Evolutionary conservation across 2,888 invertebrate species (phyloP).

Genomic region (Caprella mutica): DNA sequence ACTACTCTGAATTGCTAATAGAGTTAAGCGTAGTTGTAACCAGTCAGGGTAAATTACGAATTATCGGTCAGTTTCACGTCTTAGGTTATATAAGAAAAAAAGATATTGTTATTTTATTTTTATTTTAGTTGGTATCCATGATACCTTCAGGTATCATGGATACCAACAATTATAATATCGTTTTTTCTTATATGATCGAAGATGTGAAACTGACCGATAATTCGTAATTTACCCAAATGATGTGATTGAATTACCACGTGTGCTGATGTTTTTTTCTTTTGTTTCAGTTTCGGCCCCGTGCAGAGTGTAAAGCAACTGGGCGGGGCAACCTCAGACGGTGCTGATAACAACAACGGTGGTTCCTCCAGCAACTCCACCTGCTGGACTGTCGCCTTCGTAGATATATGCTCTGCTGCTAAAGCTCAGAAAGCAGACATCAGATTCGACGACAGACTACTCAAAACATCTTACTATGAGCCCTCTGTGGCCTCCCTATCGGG

Average conservation of each 20-base stretch:
- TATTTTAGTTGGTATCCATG: too few species aligned
- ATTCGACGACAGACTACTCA: constrained; percentile 72
- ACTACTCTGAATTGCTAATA: neutral
- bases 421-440: constrained; percentile 82
- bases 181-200: too few species aligned
- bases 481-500: constrained; percentile 40
- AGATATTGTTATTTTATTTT: too few species aligned
- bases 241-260: neutral
- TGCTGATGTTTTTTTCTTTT: constrained; percentile 21
- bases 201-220: too few species aligned
- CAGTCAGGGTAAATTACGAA: too few species aligned
- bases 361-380: constrained; percentile 61
- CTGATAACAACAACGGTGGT: constrained; percentile 15
- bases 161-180: too few species aligned
- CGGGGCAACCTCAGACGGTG: constrained; percentile 25
- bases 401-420: constrained; percentile 90
- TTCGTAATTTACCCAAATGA: too few species aligned
- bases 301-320: constrained; percentile 89
- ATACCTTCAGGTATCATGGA: too few species aligned
- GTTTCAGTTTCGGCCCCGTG: constrained; percentile 87
- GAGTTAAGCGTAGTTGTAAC: neutral
- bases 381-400: constrained; percentile 89
- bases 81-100: too few species aligned
- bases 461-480: constrained; percentile 85
- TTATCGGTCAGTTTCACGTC: too few species aligned